Evolutionary conservation across 2,888 invertebrate species (phyloP).

Genomic region (Teleiodes luculella): DNA sequence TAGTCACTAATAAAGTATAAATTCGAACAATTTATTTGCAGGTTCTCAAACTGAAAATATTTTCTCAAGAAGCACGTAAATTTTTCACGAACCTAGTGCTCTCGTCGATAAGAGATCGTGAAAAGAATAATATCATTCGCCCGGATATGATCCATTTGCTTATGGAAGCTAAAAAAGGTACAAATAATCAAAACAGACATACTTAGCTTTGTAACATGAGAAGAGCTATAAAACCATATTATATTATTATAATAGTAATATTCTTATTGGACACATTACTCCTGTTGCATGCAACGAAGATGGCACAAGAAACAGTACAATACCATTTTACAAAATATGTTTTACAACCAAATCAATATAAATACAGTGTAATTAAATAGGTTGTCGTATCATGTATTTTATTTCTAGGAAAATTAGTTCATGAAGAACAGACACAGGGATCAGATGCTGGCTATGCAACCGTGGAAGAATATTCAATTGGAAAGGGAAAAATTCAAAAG

Average conservation of each 20-base stretch:
- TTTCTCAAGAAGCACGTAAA: slow-evolving; percentile 38
- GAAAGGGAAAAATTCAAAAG: slow-evolving; percentile 21
- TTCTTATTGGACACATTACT: no score
- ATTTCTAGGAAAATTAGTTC: slow-evolving; percentile 24
- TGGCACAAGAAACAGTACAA: no score
- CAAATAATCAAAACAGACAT: no score
- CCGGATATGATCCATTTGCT: slow-evolving; percentile 78
- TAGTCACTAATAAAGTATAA: background rate
- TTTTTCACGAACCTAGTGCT: slow-evolving; percentile 62
- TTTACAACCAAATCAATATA: no score
- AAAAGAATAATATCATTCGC: slow-evolving; percentile 62
- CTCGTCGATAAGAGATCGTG: slow-evolving; percentile 61
- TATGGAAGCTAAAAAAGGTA: slow-evolving; percentile 58
- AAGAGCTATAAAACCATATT: no score
- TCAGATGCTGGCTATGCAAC: slow-evolving; percentile 40
- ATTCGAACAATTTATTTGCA: background rate
- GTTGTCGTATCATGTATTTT: background rate
- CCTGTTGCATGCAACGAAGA: no score
- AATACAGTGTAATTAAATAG: background rate
- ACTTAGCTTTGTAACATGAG: no score
- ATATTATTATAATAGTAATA: no score
- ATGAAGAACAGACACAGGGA: slow-evolving; percentile 24
- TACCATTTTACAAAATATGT: no score
- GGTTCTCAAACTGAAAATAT: slow-evolving; percentile 18
- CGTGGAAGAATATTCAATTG: slow-evolving; percentile 41